Evolutionary conservation across 2,113 vertebrate species (phyloP).

Genomic region (Dinomys branickii): DNA sequence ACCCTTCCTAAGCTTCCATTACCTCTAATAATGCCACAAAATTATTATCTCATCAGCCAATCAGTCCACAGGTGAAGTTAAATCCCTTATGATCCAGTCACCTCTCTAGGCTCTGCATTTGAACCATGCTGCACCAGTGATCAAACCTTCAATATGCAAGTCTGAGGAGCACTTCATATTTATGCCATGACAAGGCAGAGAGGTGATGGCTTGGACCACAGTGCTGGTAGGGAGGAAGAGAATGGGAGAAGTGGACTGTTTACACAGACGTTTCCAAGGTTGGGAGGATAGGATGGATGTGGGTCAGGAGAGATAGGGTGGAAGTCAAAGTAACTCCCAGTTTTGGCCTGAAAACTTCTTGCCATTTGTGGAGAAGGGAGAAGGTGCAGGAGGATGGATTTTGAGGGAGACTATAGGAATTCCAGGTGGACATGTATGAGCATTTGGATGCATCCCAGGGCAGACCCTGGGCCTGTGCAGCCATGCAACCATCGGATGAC

Average conservation of each 20-base stretch:
- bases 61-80: background rate
- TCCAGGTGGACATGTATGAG: background rate
- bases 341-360: background rate
- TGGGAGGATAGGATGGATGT: background rate
- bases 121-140: background rate
- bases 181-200: background rate
- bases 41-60: background rate
- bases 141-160: background rate
- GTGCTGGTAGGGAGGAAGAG: background rate
- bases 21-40: background rate
- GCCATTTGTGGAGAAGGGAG: background rate
- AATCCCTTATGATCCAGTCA: background rate
- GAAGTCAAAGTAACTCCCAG: background rate
- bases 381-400: background rate
- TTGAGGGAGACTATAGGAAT: background rate
- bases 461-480: background rate
- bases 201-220: background rate
- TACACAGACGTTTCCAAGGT: no score
- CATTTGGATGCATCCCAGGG: background rate
- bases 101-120: background rate
- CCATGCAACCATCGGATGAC: accelerated
- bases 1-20: background rate
- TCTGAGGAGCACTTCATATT: background rate
- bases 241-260: background rate
- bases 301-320: no score